Evolutionary conservation across 2,113 vertebrate genomes (phyloP), one percentile per base, ranked within the genome.

Genomic region (Spea bombifrons): DNA sequence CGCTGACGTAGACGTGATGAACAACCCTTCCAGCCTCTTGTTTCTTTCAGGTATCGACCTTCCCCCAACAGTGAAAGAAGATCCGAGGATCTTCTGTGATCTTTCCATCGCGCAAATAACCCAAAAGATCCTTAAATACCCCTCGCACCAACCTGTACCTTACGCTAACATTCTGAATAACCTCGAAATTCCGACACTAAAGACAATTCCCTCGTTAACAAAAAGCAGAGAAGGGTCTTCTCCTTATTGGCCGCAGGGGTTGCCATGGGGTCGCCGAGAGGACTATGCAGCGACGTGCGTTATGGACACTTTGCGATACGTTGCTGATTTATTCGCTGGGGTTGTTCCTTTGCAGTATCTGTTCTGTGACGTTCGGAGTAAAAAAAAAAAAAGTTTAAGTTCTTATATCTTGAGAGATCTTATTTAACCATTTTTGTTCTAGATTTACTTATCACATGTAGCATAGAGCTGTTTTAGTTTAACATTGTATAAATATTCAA

Each of bases 401-500:
- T 95, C 91, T 91, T 94, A 92, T 94, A 95, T 95, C 92, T 94
- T 91, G 92, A 91, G 92, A 94, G 93, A 91, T 89, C 92, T 96
- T 97, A 96, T 96, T 97, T 97, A 97, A 96, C 92, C 91, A 91
- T 90, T 95, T 94, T 94, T 91, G 89, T 97, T 95, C 93, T 93
- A 96, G 91, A 94, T 93, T 96, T 96, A 96, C 94, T 95, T 94
- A 80, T 93, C 93, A 94, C 89, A 91, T 86, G 89, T 92, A 96
- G 96, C 94, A 92, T 94, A 93, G 92, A 94, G 89, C 90, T 94
- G 89, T 93, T 93, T 94, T 94, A 94, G 95, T 96, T 95, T 94
- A 93, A 95, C 92, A 91, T 95, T 94, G 91, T 95, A 92, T 91
- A 92, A 90, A 89, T 91, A 93, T 90, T 90, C 92, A 52, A 73